phyloP scores from a whole-genome alignment of 2,888 invertebrate species.

The Lordiphosa andalusiaca region DNA sequence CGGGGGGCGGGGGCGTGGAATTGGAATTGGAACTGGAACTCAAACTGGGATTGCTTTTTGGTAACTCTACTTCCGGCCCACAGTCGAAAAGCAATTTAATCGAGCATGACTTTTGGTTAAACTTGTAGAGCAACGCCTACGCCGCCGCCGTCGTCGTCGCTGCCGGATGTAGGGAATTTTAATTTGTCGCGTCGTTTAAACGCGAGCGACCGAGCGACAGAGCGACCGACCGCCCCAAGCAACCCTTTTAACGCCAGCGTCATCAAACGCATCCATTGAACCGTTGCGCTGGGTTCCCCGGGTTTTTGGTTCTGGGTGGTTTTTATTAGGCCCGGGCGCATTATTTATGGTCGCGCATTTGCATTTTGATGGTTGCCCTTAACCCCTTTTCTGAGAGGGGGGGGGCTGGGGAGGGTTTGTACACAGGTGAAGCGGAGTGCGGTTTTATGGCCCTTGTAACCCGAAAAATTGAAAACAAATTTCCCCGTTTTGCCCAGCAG shows the following conservation, averaged over 20 bases:
- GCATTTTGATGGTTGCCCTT: constrained; percentile 65
- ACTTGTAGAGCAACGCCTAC: constrained; percentile 70
- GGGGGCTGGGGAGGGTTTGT: no score
- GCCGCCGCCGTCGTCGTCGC: constrained; percentile 27
- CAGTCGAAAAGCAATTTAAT: constrained; percentile 69
- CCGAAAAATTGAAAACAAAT: constrained; percentile 72
- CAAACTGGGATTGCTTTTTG: constrained; percentile 57
- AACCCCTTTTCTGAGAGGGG: constrained; percentile 12
- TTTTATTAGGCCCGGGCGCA: constrained; percentile 61
- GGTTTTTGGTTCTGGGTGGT: constrained; percentile 60
- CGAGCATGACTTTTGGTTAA: constrained; percentile 76
- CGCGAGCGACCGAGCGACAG: constrained; percentile 37
- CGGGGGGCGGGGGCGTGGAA: not conserved
- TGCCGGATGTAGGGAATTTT: constrained; percentile 77
- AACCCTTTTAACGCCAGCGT: constrained; percentile 70
- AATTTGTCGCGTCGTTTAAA: constrained; percentile 75
- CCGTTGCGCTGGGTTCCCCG: constrained; percentile 43
- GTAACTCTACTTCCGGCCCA: constrained; percentile 72
- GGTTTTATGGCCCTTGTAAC: constrained; percentile 64
- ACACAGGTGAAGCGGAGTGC: constrained; percentile 31
- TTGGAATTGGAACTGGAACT: constrained; percentile 24
- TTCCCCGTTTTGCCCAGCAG: constrained; percentile 10
- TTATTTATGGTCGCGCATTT: constrained; percentile 74
- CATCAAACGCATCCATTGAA: constrained; percentile 53
- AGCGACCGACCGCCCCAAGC: constrained; percentile 8